phyloP scores from a whole-genome alignment of 2,888 invertebrate genomes.

The Alentia gelatinosa region DNA sequence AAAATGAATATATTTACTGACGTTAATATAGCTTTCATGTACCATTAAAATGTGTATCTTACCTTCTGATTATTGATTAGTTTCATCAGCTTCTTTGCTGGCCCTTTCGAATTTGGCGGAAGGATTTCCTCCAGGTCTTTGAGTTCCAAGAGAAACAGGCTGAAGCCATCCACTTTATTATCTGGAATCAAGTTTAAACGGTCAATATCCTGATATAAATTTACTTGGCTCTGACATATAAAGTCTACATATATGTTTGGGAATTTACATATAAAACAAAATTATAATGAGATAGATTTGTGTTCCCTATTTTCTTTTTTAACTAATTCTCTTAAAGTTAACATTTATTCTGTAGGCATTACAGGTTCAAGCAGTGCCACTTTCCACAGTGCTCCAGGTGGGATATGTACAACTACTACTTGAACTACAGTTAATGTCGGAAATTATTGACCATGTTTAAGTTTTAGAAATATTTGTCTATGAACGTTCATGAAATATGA shows the following conservation, averaged over 20 bases:
- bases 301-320: neutral
- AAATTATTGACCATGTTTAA: no score
- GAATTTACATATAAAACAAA: neutral
- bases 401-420: no score
- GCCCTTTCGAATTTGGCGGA: neutral
- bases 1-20: no score
- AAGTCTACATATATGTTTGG: neutral
- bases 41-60: neutral
- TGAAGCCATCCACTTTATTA: neutral
- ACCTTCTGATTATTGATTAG: neutral
- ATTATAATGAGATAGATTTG: neutral
- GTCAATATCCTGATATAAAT: neutral
- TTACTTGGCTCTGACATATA: neutral
- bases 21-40: neutral
- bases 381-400: no score
- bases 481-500: no score
- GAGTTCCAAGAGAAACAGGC: neutral
- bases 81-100: neutral
- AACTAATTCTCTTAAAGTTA: neutral
- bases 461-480: no score
- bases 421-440: no score
- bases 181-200: neutral
- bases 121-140: neutral
- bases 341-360: neutral
- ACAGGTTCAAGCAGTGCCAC: no score